These are phyloP conservation scores for Megaptera novaeangliae DNA, from an alignment of 2,113 vertebrate genomes.

Conservation along the genomic window DNA sequence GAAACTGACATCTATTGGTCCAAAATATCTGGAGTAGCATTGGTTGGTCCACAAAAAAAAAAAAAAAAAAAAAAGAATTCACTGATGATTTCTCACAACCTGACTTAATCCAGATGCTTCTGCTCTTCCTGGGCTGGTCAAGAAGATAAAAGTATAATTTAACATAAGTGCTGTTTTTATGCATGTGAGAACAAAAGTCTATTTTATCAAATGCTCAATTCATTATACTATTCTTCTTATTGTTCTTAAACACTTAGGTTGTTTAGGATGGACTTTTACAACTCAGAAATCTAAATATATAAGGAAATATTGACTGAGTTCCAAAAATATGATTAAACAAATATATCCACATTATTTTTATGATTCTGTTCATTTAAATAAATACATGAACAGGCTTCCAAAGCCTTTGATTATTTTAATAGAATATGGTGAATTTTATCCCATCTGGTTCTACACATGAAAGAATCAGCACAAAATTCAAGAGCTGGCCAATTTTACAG, in stretches of 20 bases:
- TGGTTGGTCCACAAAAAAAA: neutral
- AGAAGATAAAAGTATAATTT: neutral
- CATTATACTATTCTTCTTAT: neutral
- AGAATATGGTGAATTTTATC: neutral
- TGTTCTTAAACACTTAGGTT: neutral
- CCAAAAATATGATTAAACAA: neutral
- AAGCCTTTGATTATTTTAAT: slow-evolving; percentile 45
- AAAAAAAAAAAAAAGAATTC: neutral
- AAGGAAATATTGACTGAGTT: neutral
- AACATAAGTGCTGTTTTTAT: neutral
- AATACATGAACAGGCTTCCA: neutral
- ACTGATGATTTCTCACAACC: neutral
- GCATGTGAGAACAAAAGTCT: neutral
- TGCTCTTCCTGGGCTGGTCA: neutral
- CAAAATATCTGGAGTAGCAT: neutral
- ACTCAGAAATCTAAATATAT: neutral
- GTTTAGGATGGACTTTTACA: neutral
- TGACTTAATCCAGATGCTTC: neutral
- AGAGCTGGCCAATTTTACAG: slow-evolving; percentile 57
- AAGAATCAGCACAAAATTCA: slow-evolving; percentile 37
- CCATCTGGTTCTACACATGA: neutral
- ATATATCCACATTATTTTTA: neutral
- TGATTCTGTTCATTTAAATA: neutral
- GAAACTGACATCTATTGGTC: neutral
- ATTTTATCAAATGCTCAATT: neutral